Percentiles rank a stretch among this genome's conserved stretches.
These are phyloP conservation scores for Struthidea cinerea DNA, from an alignment of 2,113 vertebrate species.

Conservation along the genomic window DNA sequence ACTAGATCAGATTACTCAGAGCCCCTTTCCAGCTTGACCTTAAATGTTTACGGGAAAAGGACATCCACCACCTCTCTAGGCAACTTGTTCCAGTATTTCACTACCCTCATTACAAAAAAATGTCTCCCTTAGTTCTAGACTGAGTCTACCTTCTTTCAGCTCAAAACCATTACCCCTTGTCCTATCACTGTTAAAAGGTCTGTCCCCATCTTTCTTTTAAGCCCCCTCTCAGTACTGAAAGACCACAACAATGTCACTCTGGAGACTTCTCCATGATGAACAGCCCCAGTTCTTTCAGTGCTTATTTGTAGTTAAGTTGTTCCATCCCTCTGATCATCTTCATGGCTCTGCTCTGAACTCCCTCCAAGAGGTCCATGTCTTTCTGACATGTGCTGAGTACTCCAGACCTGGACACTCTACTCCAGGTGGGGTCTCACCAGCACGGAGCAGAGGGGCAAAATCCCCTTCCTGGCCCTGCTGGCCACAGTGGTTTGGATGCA, in stretches of 20 bases:
- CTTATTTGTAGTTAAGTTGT: not conserved
- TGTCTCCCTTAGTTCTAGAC: not conserved
- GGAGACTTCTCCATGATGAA: not conserved
- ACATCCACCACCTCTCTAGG: not conserved
- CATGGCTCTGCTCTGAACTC: not conserved
- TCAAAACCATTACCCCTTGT: not conserved
- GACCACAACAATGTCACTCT: accelerated
- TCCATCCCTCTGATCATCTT: not conserved
- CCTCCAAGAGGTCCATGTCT: not conserved
- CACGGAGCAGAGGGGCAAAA: not conserved
- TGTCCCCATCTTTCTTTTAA: not conserved
- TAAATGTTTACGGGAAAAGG: not conserved
- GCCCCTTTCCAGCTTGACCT: not conserved
- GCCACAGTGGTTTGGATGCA: not conserved
- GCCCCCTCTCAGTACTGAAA: not conserved
- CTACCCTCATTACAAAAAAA: not conserved
- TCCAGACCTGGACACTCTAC: not conserved
- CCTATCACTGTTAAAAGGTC: not conserved
- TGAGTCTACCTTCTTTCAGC: not conserved
- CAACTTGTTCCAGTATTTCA: not conserved
- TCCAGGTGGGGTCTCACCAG: not conserved
- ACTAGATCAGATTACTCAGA: not conserved
- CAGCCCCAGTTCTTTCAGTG: not conserved
- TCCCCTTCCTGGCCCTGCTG: not conserved
- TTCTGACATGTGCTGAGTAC: not conserved